Evolutionary conservation across 2,113 vertebrate genomes (phyloP).

Genomic region (Ariopsis seemanni): DNA sequence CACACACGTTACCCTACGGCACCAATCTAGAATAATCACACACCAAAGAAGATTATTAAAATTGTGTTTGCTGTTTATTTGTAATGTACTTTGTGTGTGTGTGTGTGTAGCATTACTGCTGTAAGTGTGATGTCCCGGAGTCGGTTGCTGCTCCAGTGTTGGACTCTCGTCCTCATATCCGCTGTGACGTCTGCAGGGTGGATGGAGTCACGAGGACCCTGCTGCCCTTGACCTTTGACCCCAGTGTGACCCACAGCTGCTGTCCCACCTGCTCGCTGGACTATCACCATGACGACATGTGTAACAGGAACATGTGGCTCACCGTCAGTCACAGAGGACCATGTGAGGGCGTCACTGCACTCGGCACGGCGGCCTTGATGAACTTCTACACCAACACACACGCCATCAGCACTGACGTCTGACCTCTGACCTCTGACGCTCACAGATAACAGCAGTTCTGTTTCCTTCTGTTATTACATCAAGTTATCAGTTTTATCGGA

Average conservation of each 20-base stretch:
- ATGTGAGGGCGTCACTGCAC: conserved; percentile 58
- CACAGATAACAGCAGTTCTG: no score
- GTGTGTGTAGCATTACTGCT: conserved; percentile 87
- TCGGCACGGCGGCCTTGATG: conserved; percentile 74
- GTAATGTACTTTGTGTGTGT: background rate
- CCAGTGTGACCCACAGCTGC: conserved; percentile 61
- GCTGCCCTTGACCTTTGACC: conserved; percentile 64
- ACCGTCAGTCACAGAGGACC: conserved; percentile 72
- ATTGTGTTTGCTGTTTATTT: background rate
- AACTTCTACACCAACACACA: conserved; percentile 81
- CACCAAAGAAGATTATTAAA: background rate
- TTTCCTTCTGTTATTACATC: no score
- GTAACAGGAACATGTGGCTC: conserved; percentile 82
- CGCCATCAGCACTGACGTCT: conserved; percentile 91
- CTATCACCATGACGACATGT: conserved; percentile 81
- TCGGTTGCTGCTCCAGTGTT: conserved; percentile 69
- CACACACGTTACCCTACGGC: background rate
- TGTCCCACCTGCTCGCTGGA: conserved; percentile 83
- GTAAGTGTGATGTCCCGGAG: conserved; percentile 88
- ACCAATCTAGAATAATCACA: background rate
- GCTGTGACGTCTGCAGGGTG: conserved; percentile 84
- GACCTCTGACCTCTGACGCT: conserved; percentile 54
- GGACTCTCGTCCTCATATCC: conserved; percentile 73
- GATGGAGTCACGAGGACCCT: conserved; percentile 76
- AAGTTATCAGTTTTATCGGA: no score